Conservation (phyloP, 2,888 invertebrate species). For the Agriopis aurantiaria region DNA sequence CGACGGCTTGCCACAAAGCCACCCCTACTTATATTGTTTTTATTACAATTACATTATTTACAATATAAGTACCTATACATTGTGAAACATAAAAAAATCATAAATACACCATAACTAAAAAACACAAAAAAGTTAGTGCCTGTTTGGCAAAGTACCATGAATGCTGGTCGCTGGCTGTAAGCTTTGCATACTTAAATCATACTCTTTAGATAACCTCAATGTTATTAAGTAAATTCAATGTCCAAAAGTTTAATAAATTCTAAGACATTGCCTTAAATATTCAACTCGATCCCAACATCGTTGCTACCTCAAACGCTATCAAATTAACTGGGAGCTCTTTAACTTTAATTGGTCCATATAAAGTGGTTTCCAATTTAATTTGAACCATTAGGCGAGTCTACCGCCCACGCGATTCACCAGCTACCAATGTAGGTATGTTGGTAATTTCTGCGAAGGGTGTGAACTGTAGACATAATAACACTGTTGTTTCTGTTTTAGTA, state of each 20-base stretch:
- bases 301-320: constrained; percentile 36
- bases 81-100: too few relatives aligned
- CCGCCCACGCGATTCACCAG: constrained; percentile 31
- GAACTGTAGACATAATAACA: neutral
- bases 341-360: constrained; percentile 51
- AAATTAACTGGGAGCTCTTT: constrained; percentile 50
- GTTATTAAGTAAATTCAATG: neutral
- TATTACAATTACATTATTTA: too few relatives aligned
- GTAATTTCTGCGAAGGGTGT: constrained; percentile 19
- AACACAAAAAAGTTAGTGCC: too few relatives aligned
- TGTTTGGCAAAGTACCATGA: too few relatives aligned
- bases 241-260: constrained; percentile 1
- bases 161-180: too few relatives aligned
- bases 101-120: too few relatives aligned
- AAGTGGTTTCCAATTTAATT: constrained; percentile 49
- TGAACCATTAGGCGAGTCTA: constrained; percentile 46
- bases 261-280: neutral
- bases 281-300: constrained; percentile 10
- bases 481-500: constrained; percentile 1
- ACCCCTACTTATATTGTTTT: too few relatives aligned
- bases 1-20: too few relatives aligned
- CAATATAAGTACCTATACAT: too few relatives aligned
- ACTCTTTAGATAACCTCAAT: too few relatives aligned
- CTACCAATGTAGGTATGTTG: constrained; percentile 13
- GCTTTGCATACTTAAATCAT: too few relatives aligned